Percentiles rank a stretch among this genome's conserved stretches.
These are phyloP conservation scores for Climacteris rufus DNA, from an alignment of 2,113 vertebrate genomes.

Conservation along the genomic window DNA sequence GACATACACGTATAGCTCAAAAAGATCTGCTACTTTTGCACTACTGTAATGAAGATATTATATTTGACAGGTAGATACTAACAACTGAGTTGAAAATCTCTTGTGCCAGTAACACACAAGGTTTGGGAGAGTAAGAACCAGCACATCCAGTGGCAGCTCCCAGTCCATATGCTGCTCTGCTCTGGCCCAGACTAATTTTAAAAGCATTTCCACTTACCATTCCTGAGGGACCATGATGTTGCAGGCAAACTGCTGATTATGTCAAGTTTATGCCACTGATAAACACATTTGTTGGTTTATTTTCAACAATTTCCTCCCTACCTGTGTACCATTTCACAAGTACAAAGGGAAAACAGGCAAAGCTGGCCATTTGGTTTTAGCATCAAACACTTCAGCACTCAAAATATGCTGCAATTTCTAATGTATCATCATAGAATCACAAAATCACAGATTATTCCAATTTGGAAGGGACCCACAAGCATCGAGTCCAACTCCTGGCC, in stretches of 20 bases:
- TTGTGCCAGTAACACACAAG: not conserved
- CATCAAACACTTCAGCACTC: not conserved
- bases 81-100: not conserved
- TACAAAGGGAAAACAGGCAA: not conserved
- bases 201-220: not conserved
- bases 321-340: accelerated
- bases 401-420: not conserved
- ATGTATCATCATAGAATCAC: not conserved
- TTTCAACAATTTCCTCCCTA: not conserved
- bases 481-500: not conserved
- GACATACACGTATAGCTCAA: not conserved
- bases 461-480: not conserved
- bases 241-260: not conserved
- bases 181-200: not conserved
- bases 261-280: not conserved
- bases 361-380: not conserved
- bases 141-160: not conserved
- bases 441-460: not conserved
- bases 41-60: accelerated
- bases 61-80: not conserved
- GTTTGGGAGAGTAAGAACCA: not conserved
- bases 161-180: no score
- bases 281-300: not conserved
- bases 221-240: not conserved
- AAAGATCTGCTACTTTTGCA: not conserved